Conservation (phyloP, 2,797 vertebrate genomes). For the Gadopsis bispinosus region DNA sequence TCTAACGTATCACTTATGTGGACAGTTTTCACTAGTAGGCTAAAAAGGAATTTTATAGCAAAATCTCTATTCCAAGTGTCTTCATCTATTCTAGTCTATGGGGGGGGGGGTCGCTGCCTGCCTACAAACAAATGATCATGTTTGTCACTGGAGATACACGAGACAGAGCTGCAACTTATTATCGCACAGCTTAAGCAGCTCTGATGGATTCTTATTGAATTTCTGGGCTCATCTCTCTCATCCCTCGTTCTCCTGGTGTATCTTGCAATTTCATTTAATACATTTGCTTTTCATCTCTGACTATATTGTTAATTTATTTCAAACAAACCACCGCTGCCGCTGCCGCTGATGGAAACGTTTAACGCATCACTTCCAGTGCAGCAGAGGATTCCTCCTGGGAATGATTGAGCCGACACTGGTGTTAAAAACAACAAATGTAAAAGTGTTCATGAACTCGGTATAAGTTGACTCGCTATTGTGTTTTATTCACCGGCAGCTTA, state of each 20-base stretch:
- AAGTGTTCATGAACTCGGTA: slow-evolving; percentile 20
- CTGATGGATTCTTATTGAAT: slow-evolving; percentile 61
- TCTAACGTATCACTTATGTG: slow-evolving; percentile 2
- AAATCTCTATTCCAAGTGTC: background rate
- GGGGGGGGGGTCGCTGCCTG: slow-evolving; percentile 8
- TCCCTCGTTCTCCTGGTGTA: slow-evolving; percentile 36
- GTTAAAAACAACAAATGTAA: slow-evolving; percentile 58
- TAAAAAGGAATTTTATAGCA: background rate
- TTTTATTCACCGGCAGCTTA: slow-evolving; percentile 11
- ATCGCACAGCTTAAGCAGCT: slow-evolving; percentile 44
- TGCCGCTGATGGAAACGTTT: slow-evolving; percentile 49
- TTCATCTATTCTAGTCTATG: slow-evolving; percentile 23
- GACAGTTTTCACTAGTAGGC: background rate
- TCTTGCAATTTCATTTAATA: slow-evolving; percentile 50
- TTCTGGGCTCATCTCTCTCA: slow-evolving; percentile 35
- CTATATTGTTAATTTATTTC: slow-evolving; percentile 61
- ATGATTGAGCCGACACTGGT: slow-evolving; percentile 32
- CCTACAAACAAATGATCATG: slow-evolving; percentile 39
- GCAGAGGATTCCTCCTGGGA: slow-evolving; percentile 53
- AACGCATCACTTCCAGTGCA: slow-evolving; percentile 52
- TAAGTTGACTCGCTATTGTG: slow-evolving; percentile 6
- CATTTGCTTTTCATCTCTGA: slow-evolving; percentile 56
- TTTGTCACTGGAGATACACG: slow-evolving; percentile 38
- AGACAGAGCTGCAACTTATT: slow-evolving; percentile 21
- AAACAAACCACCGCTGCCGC: slow-evolving; percentile 45